Conservation (phyloP, 2,888 invertebrate species). For the Apamea crenata region DNA sequence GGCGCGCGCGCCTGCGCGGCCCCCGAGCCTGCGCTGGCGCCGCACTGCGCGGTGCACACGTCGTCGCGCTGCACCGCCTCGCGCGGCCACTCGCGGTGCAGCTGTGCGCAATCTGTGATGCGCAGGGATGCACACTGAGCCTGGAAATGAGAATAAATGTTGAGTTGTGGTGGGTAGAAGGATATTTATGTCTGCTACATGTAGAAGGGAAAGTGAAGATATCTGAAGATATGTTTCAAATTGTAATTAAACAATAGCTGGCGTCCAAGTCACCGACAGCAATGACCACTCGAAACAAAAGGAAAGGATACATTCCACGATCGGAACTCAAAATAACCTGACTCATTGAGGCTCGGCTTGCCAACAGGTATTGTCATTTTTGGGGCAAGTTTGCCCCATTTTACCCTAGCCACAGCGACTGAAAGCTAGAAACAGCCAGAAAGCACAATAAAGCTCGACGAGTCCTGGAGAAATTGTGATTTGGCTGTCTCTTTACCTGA, state of each 20-base stretch:
- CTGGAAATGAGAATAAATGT: constrained; percentile 82
- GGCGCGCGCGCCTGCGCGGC: constrained; percentile 67
- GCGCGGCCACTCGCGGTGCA: constrained; percentile 95
- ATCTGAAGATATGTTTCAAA: no score
- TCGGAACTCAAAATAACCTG: no score
- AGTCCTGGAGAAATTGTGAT: no score
- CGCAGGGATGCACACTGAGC: constrained; percentile 96
- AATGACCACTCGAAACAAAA: neutral
- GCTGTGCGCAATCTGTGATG: constrained; percentile 96
- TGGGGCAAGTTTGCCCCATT: no score
- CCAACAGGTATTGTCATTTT: no score
- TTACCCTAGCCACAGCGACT: no score
- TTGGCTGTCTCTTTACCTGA: neutral
- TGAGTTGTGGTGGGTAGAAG: neutral
- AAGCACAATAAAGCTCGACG: no score
- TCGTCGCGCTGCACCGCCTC: constrained; percentile 96
- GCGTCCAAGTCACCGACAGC: neutral
- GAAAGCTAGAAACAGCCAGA: no score
- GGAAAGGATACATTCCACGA: neutral
- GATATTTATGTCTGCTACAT: neutral
- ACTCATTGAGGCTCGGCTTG: no score
- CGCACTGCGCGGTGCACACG: constrained; percentile 97
- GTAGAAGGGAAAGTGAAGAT: no score
- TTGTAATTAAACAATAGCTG: neutral
- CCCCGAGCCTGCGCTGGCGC: constrained; percentile 88